Evolutionary conservation across 2,888 invertebrate species (phyloP).

Genomic region (Alloscopus bannaensis): DNA sequence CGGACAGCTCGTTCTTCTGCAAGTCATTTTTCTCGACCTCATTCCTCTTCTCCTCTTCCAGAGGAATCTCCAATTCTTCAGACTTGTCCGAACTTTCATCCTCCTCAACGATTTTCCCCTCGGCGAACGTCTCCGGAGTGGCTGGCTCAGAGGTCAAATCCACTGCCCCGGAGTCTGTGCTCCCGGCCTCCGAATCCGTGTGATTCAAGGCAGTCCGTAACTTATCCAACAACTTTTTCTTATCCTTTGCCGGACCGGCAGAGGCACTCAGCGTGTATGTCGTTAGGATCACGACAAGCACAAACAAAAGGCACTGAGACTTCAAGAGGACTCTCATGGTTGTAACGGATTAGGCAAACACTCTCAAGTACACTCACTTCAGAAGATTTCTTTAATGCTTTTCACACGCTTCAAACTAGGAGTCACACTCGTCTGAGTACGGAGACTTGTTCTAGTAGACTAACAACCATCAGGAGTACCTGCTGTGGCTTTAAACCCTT

Average conservation of each 20-base stretch:
- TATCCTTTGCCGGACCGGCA: constrained; percentile 56
- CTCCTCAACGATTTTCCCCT: constrained; percentile 39
- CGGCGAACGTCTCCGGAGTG: constrained; percentile 19
- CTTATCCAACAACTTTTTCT: constrained; percentile 65
- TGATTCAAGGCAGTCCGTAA: constrained; percentile 55
- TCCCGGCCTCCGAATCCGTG: constrained; percentile 39
- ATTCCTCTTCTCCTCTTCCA: constrained; percentile 24
- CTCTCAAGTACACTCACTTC: too few relatives aligned
- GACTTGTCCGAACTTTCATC: constrained; percentile 18
- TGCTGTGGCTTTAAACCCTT: constrained; percentile 54
- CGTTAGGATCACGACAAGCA: constrained; percentile 41
- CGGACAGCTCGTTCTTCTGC: constrained; percentile 18
- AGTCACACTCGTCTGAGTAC: constrained; percentile 39
- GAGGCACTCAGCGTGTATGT: constrained; percentile 46
- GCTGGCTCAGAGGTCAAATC: constrained; percentile 5
- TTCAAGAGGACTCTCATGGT: constrained; percentile 43
- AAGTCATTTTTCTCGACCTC: constrained; percentile 36
- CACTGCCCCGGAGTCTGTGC: too few relatives aligned
- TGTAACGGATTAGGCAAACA: not conserved
- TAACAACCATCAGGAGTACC: constrained; percentile 50
- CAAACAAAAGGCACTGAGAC: constrained; percentile 36
- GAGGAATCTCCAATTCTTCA: constrained; percentile 25
- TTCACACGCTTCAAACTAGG: constrained; percentile 15
- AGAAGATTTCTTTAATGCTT: too few relatives aligned
- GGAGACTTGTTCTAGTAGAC: constrained; percentile 48